phyloP scores from a whole-genome alignment of 2,888 invertebrate species.

The Athalia circularis region DNA sequence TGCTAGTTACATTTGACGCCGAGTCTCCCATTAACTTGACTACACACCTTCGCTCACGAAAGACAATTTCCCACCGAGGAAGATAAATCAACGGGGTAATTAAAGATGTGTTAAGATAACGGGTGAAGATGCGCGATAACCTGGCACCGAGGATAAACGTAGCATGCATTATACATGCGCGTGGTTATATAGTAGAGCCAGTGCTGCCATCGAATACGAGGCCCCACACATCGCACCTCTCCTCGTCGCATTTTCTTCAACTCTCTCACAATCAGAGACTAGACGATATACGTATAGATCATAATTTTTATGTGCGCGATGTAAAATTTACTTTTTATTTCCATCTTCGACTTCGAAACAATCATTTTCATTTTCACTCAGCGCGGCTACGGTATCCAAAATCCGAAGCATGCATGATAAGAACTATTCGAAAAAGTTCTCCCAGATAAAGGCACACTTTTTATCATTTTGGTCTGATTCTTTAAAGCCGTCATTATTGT shows the following conservation, averaged over 20 bases:
- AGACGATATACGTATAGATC: neutral
- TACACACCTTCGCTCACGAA: conserved; percentile 35
- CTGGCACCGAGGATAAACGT: conserved; percentile 54
- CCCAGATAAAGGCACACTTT: too few relatives aligned
- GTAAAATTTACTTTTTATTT: too few relatives aligned
- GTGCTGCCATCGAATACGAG: conserved; percentile 47
- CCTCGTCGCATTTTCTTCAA: conserved; percentile 14
- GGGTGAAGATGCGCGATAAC: conserved; percentile 60
- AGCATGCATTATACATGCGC: conserved; percentile 60
- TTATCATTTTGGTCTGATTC: too few relatives aligned
- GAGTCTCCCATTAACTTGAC: conserved; percentile 15
- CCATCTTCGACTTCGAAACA: too few relatives aligned
- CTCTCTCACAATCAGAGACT: neutral
- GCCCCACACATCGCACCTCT: conserved; percentile 45
- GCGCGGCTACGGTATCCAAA: too few relatives aligned
- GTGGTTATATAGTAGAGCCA: conserved; percentile 16
- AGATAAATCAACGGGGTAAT: conserved; percentile 67
- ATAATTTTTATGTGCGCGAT: too few relatives aligned
- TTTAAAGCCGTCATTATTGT: neutral
- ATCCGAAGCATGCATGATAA: too few relatives aligned
- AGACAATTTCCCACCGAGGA: conserved; percentile 56
- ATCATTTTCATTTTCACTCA: too few relatives aligned
- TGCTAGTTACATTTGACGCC: conserved; percentile 16
- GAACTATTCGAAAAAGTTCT: too few relatives aligned
- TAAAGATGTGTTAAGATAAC: conserved; percentile 68